Conservation (phyloP, 2,888 invertebrate species). For the Cinara cedri region DNA sequence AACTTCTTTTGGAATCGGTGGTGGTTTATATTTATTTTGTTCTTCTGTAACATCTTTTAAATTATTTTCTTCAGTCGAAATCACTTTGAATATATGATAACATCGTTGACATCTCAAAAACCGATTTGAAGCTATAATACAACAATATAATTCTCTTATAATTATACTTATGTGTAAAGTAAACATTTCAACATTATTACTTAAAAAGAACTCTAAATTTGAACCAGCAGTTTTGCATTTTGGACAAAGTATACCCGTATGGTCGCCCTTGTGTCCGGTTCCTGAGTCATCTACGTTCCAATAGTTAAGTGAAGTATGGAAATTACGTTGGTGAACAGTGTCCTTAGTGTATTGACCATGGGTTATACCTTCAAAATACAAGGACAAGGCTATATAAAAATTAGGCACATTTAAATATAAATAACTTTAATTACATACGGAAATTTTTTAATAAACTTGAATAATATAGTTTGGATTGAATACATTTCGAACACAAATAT, state of each 20-base stretch:
- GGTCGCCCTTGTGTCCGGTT: conserved; percentile 20
- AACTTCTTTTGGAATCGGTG: conserved; percentile 91
- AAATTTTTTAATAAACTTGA: conserved; percentile 29
- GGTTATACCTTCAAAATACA: conserved; percentile 30
- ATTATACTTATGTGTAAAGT: too few relatives aligned
- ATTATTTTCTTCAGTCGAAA: conserved; percentile 69
- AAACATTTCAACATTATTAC: conserved; percentile 11
- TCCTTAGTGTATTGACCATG: conserved; percentile 29
- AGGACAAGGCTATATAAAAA: conserved; percentile 41
- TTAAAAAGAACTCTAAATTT: conserved; percentile 45
- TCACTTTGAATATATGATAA: conserved; percentile 95
- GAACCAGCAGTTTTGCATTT: conserved; percentile 45
- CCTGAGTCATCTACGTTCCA: conserved; percentile 29
- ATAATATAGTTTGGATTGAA: conserved; percentile 26
- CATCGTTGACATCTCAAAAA: conserved; percentile 99
- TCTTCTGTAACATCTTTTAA: conserved; percentile 76
- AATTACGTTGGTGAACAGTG: conserved; percentile 33
- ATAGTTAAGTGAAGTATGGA: conserved; percentile 6
- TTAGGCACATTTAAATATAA: neutral
- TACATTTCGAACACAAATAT: conserved; percentile 36
- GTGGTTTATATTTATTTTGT: conserved; percentile 80
- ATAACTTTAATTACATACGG: neutral
- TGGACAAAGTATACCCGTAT: conserved; percentile 43
- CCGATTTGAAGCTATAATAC: conserved; percentile 75
- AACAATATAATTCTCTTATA: neutral